Percentiles rank a stretch among this genome's conserved stretches.
Evolutionary conservation across 2,888 invertebrate genomes (phyloP).

Genomic region (Stenichneumon culpator): DNA sequence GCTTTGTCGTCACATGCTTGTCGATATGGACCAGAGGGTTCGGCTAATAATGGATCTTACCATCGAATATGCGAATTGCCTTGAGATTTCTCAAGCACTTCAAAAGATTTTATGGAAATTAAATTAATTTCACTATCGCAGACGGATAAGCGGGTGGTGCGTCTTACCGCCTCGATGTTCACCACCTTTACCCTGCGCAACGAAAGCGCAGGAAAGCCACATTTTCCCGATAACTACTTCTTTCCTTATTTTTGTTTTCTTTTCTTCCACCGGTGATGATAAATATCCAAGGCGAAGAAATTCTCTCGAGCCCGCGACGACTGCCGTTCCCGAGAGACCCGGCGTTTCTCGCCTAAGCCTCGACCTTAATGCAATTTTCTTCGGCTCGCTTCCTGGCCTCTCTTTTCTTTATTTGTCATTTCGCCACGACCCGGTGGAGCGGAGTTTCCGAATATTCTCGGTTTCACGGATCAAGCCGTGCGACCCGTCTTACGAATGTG

Average conservation of each 20-base stretch:
- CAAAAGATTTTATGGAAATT: no score
- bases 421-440: not conserved
- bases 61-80: no score
- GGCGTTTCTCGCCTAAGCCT: constrained; percentile 10
- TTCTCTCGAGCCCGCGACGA: not conserved
- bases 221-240: constrained; percentile 1
- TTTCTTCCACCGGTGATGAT: not conserved
- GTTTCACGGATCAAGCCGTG: constrained; percentile 40
- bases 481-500: not conserved
- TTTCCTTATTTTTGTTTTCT: not conserved
- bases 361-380: constrained; percentile 52
- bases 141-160: no score
- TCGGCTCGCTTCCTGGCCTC: not conserved
- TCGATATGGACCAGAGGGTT: no score
- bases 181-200: not conserved
- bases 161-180: no score
- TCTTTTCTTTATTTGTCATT: constrained; percentile 15
- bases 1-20: no score
- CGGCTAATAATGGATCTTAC: no score
- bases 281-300: constrained; percentile 7
- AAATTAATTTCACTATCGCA: no score
- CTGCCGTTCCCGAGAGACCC: constrained; percentile 10
- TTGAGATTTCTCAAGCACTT: no score
- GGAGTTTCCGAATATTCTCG: constrained; percentile 19
- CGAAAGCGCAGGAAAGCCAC: not conserved